A percentile compares a stretch with the other conserved stretches of the same genome.
phyloP scores from a whole-genome alignment of 1,140 invertebrate species.

The Brachionus angularis region DNA sequence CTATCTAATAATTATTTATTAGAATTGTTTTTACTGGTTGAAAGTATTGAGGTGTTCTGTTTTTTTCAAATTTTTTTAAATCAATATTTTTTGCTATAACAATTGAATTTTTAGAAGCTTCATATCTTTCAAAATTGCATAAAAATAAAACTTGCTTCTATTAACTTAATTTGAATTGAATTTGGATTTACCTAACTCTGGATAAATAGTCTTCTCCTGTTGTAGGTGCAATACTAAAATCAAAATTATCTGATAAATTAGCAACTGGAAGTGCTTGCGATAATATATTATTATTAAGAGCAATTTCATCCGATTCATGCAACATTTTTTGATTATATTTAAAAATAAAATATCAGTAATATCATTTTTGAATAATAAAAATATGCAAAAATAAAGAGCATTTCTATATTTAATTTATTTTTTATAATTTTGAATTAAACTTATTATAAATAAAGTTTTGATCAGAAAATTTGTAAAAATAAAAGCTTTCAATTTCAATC shows the following conservation, averaged over 20 bases:
- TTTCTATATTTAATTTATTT: too few relatives aligned
- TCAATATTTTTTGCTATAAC: conserved; percentile 28
- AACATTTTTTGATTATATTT: too few relatives aligned
- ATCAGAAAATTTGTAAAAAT: too few relatives aligned
- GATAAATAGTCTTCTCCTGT: conserved; percentile 41
- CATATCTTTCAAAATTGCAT: background rate
- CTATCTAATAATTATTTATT: background rate
- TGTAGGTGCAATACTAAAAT: background rate
- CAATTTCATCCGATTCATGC: background rate
- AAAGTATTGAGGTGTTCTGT: conserved; percentile 29
- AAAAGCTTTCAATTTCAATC: too few relatives aligned
- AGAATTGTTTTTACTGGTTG: conserved; percentile 11
- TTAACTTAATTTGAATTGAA: background rate
- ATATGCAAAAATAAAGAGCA: too few relatives aligned
- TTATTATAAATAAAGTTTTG: too few relatives aligned
- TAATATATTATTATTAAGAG: background rate
- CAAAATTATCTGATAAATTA: conserved; percentile 8
- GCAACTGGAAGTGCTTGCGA: conserved; percentile 2
- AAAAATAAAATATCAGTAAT: too few relatives aligned
- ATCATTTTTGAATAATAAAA: too few relatives aligned
- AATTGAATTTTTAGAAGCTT: conserved; percentile 17
- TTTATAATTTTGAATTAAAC: too few relatives aligned
- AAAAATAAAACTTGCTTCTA: background rate
- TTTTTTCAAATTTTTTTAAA: conserved; percentile 38
- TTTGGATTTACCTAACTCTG: background rate